Percentiles rank a stretch among this genome's conserved stretches.
phyloP scores from a whole-genome alignment of 2,797 vertebrate genomes.

The Sphenopsis melanotis region DNA sequence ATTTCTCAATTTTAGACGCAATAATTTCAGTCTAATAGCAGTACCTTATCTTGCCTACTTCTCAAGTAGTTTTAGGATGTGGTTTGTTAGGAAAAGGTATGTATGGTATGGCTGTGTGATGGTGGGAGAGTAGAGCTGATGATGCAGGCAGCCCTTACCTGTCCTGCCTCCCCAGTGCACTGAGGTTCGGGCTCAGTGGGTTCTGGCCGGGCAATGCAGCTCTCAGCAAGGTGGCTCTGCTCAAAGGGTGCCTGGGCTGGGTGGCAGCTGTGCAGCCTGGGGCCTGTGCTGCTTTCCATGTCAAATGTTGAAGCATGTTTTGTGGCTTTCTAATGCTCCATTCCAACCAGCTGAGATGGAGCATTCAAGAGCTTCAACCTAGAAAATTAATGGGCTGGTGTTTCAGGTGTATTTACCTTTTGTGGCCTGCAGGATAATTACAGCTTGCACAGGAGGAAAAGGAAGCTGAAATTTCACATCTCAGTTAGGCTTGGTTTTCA shows the following conservation, averaged over 20 bases:
- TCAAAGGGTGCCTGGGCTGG: neutral
- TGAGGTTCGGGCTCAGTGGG: neutral
- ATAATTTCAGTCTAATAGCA: neutral
- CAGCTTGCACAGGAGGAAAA: neutral
- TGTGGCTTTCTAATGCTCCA: neutral
- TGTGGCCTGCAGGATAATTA: neutral
- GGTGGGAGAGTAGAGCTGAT: neutral
- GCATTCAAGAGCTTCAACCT: neutral
- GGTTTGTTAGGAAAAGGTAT: neutral
- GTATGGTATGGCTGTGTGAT: neutral
- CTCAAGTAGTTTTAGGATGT: neutral
- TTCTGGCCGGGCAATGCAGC: fast-evolving
- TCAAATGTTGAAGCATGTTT: neutral
- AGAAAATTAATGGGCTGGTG: neutral
- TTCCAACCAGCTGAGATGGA: neutral
- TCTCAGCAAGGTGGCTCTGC: neutral
- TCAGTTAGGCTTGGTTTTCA: neutral
- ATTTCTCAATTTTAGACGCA: neutral
- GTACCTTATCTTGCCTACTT: neutral
- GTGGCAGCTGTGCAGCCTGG: fast-evolving
- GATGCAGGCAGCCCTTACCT: neutral
- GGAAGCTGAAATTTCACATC: neutral
- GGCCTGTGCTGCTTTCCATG: neutral
- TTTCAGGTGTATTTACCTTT: neutral
- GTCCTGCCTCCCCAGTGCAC: neutral